Conservation (phyloP, 2,113 vertebrate genomes). For the Hiodon alosoides region DNA sequence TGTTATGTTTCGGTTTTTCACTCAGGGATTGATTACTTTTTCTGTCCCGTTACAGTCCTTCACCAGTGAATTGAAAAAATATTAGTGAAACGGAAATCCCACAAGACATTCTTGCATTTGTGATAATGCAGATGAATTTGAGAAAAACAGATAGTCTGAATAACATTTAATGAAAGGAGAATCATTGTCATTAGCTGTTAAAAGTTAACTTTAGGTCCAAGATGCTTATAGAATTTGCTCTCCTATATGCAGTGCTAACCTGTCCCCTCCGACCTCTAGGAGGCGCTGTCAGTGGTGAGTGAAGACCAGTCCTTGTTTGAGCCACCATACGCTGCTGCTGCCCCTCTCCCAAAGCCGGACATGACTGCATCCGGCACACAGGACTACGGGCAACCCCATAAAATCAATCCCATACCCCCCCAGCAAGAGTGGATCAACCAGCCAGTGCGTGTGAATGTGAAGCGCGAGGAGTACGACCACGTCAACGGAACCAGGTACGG, state of each 20-base stretch:
- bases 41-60: no score
- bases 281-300: slow-evolving; percentile 99
- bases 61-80: no score
- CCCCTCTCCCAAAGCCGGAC: slow-evolving; percentile 91
- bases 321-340: slow-evolving; percentile 83
- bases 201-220: neutral
- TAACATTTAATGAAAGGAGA: neutral
- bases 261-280: slow-evolving; percentile 59
- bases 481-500: slow-evolving; percentile 94
- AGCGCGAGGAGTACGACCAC: slow-evolving; percentile 97
- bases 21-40: no score
- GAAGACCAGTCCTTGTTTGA: slow-evolving; percentile 99
- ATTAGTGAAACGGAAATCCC: no score
- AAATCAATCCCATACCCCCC: slow-evolving; percentile 90
- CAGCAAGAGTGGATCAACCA: slow-evolving; percentile 98
- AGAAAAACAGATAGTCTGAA: no score
- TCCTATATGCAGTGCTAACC: neutral
- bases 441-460: slow-evolving; percentile 84
- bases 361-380: slow-evolving; percentile 97
- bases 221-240: no score
- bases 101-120: no score
- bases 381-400: slow-evolving; percentile 93
- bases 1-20: no score
- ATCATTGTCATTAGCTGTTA: neutral
- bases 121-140: no score